A percentile compares a stretch with the other conserved stretches of the same genome.
phyloP scores from a whole-genome alignment of 2,113 vertebrate genomes.

The Coryphaenoides rupestris region DNA sequence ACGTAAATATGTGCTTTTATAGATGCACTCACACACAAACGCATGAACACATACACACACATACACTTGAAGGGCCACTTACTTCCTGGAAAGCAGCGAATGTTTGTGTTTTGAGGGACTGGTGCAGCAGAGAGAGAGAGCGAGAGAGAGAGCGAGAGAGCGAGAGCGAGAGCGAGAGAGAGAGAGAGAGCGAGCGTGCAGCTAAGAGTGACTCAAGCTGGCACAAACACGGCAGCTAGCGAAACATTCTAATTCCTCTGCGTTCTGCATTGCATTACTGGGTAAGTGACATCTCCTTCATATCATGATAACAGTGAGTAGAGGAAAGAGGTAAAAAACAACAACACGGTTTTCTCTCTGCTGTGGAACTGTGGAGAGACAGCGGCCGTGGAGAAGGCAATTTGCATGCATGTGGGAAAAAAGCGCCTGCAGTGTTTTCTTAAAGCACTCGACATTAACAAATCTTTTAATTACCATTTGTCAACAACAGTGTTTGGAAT shows the following conservation, averaged over 20 bases:
- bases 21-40: not conserved
- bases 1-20: not conserved
- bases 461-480: conserved; percentile 76
- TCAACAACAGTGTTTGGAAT: conserved; percentile 67
- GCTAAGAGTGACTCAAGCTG: conserved; percentile 65
- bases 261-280: conserved; percentile 65
- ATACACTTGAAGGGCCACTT: conserved; percentile 31
- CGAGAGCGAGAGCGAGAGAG: too few relatives aligned
- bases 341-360: conserved; percentile 44
- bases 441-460: conserved; percentile 72
- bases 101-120: not conserved
- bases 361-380: conserved; percentile 46
- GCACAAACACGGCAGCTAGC: conserved; percentile 63
- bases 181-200: conserved; percentile 25
- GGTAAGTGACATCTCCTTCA: conserved; percentile 69
- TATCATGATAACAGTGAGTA: conserved; percentile 58
- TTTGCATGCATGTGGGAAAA: conserved; percentile 73
- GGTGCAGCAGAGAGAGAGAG: too few relatives aligned
- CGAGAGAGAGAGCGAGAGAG: too few relatives aligned
- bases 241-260: conserved; percentile 68
- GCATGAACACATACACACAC: not conserved
- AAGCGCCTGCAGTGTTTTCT: conserved; percentile 72
- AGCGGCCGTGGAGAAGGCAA: conserved; percentile 58
- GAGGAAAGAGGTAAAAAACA: conserved; percentile 26
- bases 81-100: conserved; percentile 4